Conservation (phyloP, 2,888 invertebrate species). For the Hylaea fasciaria region DNA sequence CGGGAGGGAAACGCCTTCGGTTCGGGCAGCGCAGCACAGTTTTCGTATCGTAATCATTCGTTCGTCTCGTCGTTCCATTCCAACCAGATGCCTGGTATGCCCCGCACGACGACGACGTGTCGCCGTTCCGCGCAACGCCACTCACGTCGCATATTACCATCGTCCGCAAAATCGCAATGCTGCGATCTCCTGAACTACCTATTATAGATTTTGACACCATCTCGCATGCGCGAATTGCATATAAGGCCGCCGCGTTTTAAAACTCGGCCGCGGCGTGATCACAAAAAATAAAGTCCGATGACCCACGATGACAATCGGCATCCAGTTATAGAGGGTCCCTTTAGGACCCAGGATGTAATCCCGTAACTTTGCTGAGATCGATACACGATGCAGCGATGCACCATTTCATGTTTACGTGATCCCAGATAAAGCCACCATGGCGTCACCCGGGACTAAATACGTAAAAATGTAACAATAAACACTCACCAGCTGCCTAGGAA, state of each 20-base stretch:
- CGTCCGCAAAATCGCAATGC: constrained; percentile 61
- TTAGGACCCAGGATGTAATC: constrained; percentile 53
- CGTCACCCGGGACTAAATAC: constrained; percentile 86
- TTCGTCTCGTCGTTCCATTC: constrained; percentile 7
- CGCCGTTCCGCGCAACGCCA: constrained; percentile 55
- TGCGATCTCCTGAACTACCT: constrained; percentile 77
- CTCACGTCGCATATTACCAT: constrained; percentile 59
- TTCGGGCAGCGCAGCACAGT: constrained; percentile 23
- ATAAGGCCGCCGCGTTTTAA: constrained; percentile 79
- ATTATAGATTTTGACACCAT: constrained; percentile 83
- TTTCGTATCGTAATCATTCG: no score
- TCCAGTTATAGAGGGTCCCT: constrained; percentile 48
- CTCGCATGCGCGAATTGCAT: constrained; percentile 84
- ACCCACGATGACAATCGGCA: constrained; percentile 66
- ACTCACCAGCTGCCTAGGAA: constrained; percentile 87
- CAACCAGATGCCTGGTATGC: constrained; percentile 66
- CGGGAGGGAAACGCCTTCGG: constrained; percentile 82
- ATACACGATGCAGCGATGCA: constrained; percentile 85
- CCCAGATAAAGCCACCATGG: constrained; percentile 87
- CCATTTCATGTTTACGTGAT: constrained; percentile 87
- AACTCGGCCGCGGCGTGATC: constrained; percentile 80
- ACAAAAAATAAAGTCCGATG: constrained; percentile 73
- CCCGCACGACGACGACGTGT: constrained; percentile 61
- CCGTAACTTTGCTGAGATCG: constrained; percentile 75
- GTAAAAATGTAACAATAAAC: constrained; percentile 81